Conservation (phyloP, 2,113 vertebrate genomes). For the Pogonocichla stellata region DNA sequence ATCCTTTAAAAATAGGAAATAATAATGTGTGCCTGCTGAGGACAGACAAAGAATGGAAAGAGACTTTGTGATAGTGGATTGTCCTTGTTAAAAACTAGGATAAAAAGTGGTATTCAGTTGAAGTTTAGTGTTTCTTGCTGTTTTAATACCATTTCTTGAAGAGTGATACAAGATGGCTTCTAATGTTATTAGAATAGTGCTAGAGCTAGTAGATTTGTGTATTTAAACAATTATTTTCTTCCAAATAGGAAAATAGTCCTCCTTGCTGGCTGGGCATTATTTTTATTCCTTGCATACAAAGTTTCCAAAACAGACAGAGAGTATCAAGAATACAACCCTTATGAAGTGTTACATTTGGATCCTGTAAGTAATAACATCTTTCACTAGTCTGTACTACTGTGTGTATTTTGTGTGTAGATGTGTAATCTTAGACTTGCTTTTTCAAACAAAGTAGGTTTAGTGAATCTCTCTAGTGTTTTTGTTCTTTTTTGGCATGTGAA, state of each 20-base stretch:
- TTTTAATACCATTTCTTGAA: neutral
- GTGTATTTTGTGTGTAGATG: neutral
- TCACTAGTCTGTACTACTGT: neutral
- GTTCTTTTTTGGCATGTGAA: neutral
- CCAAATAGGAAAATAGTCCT: conserved; percentile 89
- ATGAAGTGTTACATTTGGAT: conserved; percentile 93
- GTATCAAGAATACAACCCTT: conserved; percentile 98
- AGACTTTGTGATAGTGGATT: neutral
- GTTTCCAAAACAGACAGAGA: conserved; percentile 97
- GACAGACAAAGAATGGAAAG: neutral
- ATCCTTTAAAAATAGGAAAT: neutral
- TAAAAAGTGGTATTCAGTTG: neutral
- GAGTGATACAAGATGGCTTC: neutral
- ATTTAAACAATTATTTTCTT: conserved; percentile 45
- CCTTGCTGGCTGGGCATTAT: conserved; percentile 95
- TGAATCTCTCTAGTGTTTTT: neutral
- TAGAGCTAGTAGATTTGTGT: neutral
- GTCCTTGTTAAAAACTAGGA: neutral
- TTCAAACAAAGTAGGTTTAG: neutral
- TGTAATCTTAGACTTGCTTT: neutral
- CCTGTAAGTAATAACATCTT: conserved; percentile 80
- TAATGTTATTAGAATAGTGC: neutral
- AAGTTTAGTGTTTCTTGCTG: neutral
- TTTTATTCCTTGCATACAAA: conserved; percentile 95
- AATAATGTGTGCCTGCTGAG: neutral